Base-by-base conservation (phyloP, 2,888 invertebrate genomes). In the Drosophila meridiana region DNA sequence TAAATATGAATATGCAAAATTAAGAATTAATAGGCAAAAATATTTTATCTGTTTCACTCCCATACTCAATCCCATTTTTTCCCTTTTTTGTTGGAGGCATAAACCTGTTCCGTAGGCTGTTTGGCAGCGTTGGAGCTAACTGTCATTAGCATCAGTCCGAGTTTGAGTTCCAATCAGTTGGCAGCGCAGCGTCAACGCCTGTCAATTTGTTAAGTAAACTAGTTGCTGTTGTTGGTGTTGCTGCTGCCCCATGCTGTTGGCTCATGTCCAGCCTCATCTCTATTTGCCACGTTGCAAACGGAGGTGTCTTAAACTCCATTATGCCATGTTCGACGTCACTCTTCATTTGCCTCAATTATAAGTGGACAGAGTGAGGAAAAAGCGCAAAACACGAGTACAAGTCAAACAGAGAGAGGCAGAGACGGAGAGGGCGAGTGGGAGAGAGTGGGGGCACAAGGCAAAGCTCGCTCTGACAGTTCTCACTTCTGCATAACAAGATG, bases 341-440 rank as follows among this genome's bases (percentile, higher is more conserved):
- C 91, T 89, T 92, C 76, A 92, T 91, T 92, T 92, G 83, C 80
- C 82, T 76, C 89, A 91, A 89, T 90, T 90, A 91, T 75, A 76
- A 76, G 76, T 68, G 68, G 53, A n/a, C 3, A 34, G 48, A 26
- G 32, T 26, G 30, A 4, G 28, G 4, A 20, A 11, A 50, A 50
- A 62, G 55, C 40, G 50, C 63, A 66, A 50, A 43, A 52, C 53
- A 70, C 59, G 42, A 45, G 26, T 55, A 36, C 36, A 36, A 55
- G 38, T 36, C 53, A 38, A 26, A 14, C 38, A 55, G 14, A 38
- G 13, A 2, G 4, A 4, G n/a, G 0, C 20, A 13, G 20, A 4
- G 20, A 5, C 4, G 7, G 34, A 7, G 11, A 26, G 6, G 13
- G 32, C 6, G 36, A 2, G 28, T 3, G 48, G 36, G n/a, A 2